phyloP scores from a whole-genome alignment of 2,113 vertebrate genomes.

The Pipra filicauda region DNA sequence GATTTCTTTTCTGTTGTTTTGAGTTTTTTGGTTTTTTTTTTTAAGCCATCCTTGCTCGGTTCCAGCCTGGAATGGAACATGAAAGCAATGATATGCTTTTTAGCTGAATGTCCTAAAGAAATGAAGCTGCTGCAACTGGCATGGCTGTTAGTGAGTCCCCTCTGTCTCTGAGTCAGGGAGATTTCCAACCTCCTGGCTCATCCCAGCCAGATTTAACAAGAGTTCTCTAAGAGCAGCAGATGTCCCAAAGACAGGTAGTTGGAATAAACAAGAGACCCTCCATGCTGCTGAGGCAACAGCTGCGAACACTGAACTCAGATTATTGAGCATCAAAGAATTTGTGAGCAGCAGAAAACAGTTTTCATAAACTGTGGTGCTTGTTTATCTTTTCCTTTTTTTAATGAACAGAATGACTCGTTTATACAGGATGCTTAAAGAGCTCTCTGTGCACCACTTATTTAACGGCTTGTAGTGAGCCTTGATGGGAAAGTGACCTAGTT shows the following conservation, averaged over 20 bases:
- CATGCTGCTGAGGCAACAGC: background rate
- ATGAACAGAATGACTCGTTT: background rate
- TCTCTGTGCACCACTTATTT: slow-evolving; percentile 12
- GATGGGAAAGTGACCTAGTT: slow-evolving; percentile 68
- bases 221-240: background rate
- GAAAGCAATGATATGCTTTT: accelerated
- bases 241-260: background rate
- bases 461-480: slow-evolving; percentile 1
- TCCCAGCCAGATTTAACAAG: background rate
- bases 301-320: background rate
- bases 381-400: background rate
- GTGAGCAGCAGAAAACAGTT: slow-evolving; percentile 11
- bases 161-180: background rate
- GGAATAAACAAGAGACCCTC: background rate
- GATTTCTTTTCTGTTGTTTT: background rate
- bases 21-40: background rate
- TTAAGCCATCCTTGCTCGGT: background rate
- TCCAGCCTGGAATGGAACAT: background rate
- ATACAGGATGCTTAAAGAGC: background rate
- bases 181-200: background rate
- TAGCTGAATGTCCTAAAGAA: background rate
- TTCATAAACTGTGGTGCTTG: background rate
- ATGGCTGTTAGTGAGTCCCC: background rate
- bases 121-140: background rate
- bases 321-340: background rate